Base-by-base conservation (phyloP, 2,797 vertebrate genomes). In the Chaenodraco wilsoni region DNA sequence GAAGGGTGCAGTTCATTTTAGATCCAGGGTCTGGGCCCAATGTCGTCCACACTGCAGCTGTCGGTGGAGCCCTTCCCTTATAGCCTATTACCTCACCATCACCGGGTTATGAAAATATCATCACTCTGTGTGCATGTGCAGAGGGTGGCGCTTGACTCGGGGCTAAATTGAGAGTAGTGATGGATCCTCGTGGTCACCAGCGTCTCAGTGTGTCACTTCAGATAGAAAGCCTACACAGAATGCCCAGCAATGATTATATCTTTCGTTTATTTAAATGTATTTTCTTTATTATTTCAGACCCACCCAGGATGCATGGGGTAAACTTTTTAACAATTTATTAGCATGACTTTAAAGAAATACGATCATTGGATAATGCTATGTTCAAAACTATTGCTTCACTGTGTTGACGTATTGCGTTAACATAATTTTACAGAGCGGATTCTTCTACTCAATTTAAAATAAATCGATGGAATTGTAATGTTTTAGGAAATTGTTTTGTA, bases 81-180 rank as follows among this genome's bases (percentile, higher is more conserved):
- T 91, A 94, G 93, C 86, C 72, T 71, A 85, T 94, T 94, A 94
- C 93, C 88, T 94, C 93, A 93, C 78, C 79, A 84, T 84, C 81
- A 84, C 85, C 64, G 85, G 94, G 93, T 93, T 93, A 94, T 93
- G 90, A 93, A 94, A 94, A 94, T 94, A 93, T 94, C 92, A 93
- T 82, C 76, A 85, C 74, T 88, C 83, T 84, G 79, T 84, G 81
- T 91, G 81, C 44, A 50, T 78, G 81, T 71, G 81, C 33, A 73
- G 72, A 86, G 83, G 72, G 79, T 44, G 84, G 74, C 40, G 66
- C 70, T 84, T 82, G 71, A 58, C 74, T 75, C 12, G 0, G 43
- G 52, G 84, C 84, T 91, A 91, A 88, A 89, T 87, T 44, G 66
- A 90, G 86, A 74, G 61, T 64, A 60, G 60, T 68, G 81, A 87